Evolutionary conservation across 2,113 vertebrate species (phyloP), one percentile per base, ranked within the genome.

Genomic region (Pangasianodon hypophthalmus): DNA sequence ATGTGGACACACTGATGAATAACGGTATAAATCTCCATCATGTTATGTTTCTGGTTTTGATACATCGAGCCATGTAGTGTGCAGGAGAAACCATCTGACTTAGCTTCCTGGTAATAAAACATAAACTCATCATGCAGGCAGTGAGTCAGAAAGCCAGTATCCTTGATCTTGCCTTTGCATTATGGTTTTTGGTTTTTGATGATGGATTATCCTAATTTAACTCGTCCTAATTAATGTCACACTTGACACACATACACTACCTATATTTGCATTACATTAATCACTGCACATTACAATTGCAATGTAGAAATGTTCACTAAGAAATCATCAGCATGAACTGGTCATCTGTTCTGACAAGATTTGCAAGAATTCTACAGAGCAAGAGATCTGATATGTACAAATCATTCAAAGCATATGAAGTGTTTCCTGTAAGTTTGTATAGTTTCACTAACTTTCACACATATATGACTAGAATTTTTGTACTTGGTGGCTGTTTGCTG

Each of bases 1-100:
- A 96, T 95, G 93, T 94, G 94, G 93, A 90, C 88, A 92, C 92
- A 92, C 90, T 94, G 85, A 89, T 92, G 93, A 94, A 94, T 93
- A 92, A 92, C 88, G 92, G 93, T 92, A 94, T 95, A 94, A 94
- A 95, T 95, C 93, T 91, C 86, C 91, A 91, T 90, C 93, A 94
- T 85, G 91, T 94, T 94, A 91, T 93, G 41, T 77, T 95, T 95
- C 90, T 91, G 92, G 90, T 93, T 95, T 94, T 94, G 91, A 94
- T 93, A 92, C 94, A 94, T 92, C 26, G 91, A 93, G 89, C 77
- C 50, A 41, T 81, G 84, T 86, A 91, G 90, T 90, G 60, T 84
- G 52, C 86, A 77, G 89, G 90, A 90, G 92, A 81, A 91, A 87
- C 90, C 73, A 90, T 92, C 92, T 94, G 91, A 90, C 92, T 93